Percentiles rank a stretch among this genome's conserved stretches.
Conservation (phyloP, 2,113 vertebrate species). For the Arenaria interpres region DNA sequence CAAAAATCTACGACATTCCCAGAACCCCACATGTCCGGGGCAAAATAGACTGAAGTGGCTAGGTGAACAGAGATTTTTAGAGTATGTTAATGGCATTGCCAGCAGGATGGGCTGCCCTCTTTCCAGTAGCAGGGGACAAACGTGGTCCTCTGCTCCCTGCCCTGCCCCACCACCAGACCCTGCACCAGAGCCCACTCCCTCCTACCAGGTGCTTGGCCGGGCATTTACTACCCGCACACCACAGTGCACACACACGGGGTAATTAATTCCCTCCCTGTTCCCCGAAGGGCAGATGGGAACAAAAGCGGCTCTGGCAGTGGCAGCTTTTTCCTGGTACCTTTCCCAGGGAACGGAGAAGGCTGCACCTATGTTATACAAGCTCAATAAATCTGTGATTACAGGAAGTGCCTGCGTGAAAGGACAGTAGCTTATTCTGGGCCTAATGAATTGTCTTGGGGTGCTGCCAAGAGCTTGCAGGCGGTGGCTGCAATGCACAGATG, state of each 20-base stretch:
- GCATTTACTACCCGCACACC: accelerated
- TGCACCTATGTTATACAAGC: neutral
- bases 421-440: conserved; percentile 49
- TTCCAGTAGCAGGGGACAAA: neutral
- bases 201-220: neutral
- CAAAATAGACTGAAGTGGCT: neutral
- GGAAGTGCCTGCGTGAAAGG: conserved; percentile 29
- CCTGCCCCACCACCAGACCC: neutral
- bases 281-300: neutral
- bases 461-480: conserved; percentile 41
- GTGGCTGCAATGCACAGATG: conserved; percentile 23
- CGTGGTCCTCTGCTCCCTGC: neutral
- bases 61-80: neutral
- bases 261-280: neutral
- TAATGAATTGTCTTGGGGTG: conserved; percentile 33
- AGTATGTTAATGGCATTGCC: accelerated
- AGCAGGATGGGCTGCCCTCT: neutral
- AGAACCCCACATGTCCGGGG: neutral
- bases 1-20: neutral
- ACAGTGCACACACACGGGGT: accelerated
- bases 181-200: neutral
- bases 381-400: conserved; percentile 28
- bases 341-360: neutral
- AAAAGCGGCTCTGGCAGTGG: neutral
- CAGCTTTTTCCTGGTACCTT: neutral